Evolutionary conservation across 1,140 invertebrate species (phyloP), one percentile per base, ranked within the genome.

Genomic region (Ceratina australensis): DNA sequence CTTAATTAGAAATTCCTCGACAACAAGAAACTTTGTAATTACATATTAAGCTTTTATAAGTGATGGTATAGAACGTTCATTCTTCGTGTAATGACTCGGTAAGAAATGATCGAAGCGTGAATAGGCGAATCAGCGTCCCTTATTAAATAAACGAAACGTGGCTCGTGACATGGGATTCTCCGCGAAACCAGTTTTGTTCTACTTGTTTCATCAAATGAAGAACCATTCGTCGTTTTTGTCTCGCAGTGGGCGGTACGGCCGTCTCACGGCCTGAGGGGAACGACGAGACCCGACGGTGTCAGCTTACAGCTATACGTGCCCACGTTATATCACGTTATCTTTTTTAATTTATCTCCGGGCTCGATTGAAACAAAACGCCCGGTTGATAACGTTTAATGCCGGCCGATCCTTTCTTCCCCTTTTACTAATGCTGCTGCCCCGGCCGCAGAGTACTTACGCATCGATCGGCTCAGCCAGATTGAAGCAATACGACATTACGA

Each of bases 181-280:
- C 84, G 84, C 54, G 73, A 63, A 22, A 28, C 10, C 20, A 54
- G 65, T 84, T 78, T 71, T 72, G 56, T 75, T 77, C 33, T 72
- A 47, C 60, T 72, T 77, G 72, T 79, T 83, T 76, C 72, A 42
- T 65, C 52, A 54, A 79, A 68, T 76, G 79, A 80, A 69, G 67
- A 76, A 87, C 67, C 33, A 42, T 42, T 42, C 20, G 80, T 86
- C 69, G 68, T 71, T 83, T 84, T 87, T 87, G 80, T 85, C 87
- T 82, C 80, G 74, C 80, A 73, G 75, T 86, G 81, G 85, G 79
- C 81, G 85, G 81, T 68, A 78, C 66, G 66, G 67, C 54, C 59
- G 82, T 85, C 79, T 71, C 72, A 18, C 49, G 67, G 68, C 66
- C 54, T 80, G 65, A 61, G 67, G 67, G n/a, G 67, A 72, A 86